Base-by-base conservation (phyloP, 2,888 invertebrate genomes). In the Anoncus sp. region DNA sequence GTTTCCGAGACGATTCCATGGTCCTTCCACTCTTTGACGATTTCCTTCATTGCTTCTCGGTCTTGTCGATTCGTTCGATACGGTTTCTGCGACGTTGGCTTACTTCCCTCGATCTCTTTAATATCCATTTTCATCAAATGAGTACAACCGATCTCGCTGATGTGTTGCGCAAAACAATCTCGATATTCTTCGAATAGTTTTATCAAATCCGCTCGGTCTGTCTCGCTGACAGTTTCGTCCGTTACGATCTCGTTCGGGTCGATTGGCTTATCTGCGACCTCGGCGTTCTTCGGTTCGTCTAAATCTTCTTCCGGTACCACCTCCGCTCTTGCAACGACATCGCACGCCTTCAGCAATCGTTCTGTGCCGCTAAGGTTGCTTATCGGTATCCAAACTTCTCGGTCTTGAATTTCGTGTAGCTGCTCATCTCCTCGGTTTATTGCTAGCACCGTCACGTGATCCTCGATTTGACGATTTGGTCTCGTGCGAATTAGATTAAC, bases 11-110 rank as follows among this genome's bases (percentile, higher is more conserved):
- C 78, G 5, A 78, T 67, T 20, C 70, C 72, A 14, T 63, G 65
- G 4, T 40, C 16, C 47, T 77, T 80, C 80, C 80, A 80, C 43
- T 77, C 80, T 9, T 53, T 12, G 14, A 76, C 76, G 38, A 80
- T 77, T 35, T 24, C 12, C 43, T 63, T 65, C 0, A 75, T 77
- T 10, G 53, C 59, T 22, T 65, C 74, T 18, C 77, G 77, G 22
- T 80, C 80, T 43, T 43, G 43, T 43, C 43, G 43, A 43, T 43
- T 43, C 43, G 43, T 43, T 1, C 43, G 43, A 43, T 43, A 43
- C 43, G 43, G 43, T 43, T 43, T 43, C 43, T 43, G 43, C 43
- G 43, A 43, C 14, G 16, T 16, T 43, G 43, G 43, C 43, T 43
- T 43, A 43, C 43, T 43, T 43, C 43, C 43, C 43, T 43, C 43